Evolutionary conservation across 53 echinoderm and acorn worm species (phyloP), one percentile per base, ranked within the genome.

Genomic region (Astropecten irregularis): DNA sequence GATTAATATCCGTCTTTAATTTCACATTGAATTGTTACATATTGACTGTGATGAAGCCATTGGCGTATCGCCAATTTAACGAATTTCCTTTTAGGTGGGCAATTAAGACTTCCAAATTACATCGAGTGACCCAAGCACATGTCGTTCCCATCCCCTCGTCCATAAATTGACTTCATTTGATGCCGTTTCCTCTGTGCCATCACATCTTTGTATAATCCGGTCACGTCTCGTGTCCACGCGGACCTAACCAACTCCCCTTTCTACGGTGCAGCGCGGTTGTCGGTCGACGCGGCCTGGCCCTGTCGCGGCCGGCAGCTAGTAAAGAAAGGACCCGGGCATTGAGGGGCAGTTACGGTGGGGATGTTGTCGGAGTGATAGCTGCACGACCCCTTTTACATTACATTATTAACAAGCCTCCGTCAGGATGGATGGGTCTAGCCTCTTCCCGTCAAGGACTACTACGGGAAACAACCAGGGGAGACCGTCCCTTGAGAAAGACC

Each of bases 331-430:
- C 11, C 40, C 39, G 42, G 14, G 68, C 25, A 22, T 1, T 18
- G 20, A 11, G 61, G n/a, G 33, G 79, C 79, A 79, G 79, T 63
- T 38, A 46, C 60, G n/a, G n/a, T 20, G 29, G 18, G 59, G 23
- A 40, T 60, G 60, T 77, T 38, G 46, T 4, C 47, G 33, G 27
- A 79, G 79, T 79, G 79, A 46, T 79, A 61, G 30, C 3, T 79
- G 62, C 79, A 79, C 79, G 79, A 61, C 79, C 33, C 61, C n/a
- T n/a, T n/a, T n/a, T n/a, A n/a, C n/a, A 21, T 47, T 79, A 61
- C 79, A 79, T 79, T 79, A 79, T 79, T 79, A 79, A 79, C 61
- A 79, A 79, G n/a, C 49, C 20, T 32, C n/a, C 19, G 21, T 26
- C 2, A 33, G 20, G 29, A 30, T 61, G 30, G 26, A 40, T 21